Evolutionary conservation across 1,140 invertebrate genomes (phyloP).

Genomic region (Lordiphosa clarofinis): DNA sequence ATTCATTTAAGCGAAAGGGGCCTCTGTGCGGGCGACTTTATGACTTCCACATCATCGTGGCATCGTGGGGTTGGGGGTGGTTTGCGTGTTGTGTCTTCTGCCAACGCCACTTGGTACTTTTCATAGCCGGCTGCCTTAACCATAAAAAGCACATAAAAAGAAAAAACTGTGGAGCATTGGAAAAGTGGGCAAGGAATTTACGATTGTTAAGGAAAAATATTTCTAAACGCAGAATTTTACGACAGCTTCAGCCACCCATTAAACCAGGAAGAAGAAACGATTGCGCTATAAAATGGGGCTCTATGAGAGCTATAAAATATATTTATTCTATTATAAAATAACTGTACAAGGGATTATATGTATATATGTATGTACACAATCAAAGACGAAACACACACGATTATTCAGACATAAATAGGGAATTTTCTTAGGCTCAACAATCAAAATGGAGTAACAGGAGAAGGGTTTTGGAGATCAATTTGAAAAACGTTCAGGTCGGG

Average conservation of each 20-base stretch:
- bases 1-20: background rate
- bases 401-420: constrained; percentile 21
- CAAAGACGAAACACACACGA: background rate
- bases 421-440: constrained; percentile 28
- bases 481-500: constrained; percentile 11
- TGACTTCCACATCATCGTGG: background rate
- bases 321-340: constrained; percentile 77
- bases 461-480: constrained; percentile 46
- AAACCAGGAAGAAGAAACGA: constrained; percentile 42
- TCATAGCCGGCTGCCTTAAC: constrained; percentile 40
- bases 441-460: constrained; percentile 58
- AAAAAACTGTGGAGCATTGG: constrained; percentile 49
- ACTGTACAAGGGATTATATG: constrained; percentile 53
- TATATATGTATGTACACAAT: constrained; percentile 40
- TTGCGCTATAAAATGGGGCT: constrained; percentile 71
- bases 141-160: constrained; percentile 68
- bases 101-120: constrained; percentile 21
- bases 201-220: constrained; percentile 27
- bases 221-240: constrained; percentile 38
- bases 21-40: constrained; percentile 7
- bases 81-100: constrained; percentile 3
- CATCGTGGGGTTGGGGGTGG: background rate
- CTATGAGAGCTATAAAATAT: constrained; percentile 78
- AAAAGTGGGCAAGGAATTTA: constrained; percentile 46
- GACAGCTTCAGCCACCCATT: constrained; percentile 23